Evolutionary conservation across 2,888 invertebrate genomes (phyloP).

Genomic region (Sialis fuliginosa): DNA sequence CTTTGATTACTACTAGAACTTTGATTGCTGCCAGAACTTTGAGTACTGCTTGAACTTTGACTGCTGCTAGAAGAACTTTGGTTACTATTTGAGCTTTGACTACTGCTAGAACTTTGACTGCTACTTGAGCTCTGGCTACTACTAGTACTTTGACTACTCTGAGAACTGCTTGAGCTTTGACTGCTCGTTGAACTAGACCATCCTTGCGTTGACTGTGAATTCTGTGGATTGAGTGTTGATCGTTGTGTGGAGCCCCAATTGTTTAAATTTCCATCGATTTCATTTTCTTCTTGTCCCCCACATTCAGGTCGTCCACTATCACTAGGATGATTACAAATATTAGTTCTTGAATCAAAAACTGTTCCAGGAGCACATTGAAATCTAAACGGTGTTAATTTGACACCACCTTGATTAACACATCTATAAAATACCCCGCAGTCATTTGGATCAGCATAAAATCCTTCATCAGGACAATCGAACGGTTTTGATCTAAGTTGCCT

Average conservation of each 20-base stretch:
- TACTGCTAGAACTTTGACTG: constrained; percentile 1
- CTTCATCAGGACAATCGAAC: constrained; percentile 44
- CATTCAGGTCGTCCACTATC: constrained; percentile 53
- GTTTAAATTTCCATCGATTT: constrained; percentile 19
- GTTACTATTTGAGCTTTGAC: neutral
- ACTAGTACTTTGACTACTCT: constrained; percentile 8
- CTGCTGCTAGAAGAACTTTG: neutral
- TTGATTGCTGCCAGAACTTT: constrained; percentile 2
- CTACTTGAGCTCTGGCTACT: neutral
- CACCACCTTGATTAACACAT: constrained; percentile 43
- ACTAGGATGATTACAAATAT: constrained; percentile 51
- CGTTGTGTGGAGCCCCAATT: constrained; percentile 6
- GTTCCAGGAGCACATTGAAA: constrained; percentile 62
- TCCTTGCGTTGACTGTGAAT: constrained; percentile 5
- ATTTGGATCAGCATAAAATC: constrained; percentile 51
- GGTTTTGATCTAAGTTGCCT: constrained; percentile 12
- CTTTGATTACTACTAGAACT: constrained; percentile 6
- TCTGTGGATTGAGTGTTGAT: constrained; percentile 7
- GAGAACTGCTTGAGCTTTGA: constrained; percentile 8
- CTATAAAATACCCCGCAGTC: constrained; percentile 60
- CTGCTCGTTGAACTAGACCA: constrained; percentile 8
- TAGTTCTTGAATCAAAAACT: constrained; percentile 48
- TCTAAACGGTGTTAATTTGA: constrained; percentile 36
- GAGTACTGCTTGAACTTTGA: constrained; percentile 3
- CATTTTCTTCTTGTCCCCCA: constrained; percentile 29